These are phyloP conservation scores for Hecatera dysodea DNA, from an alignment of 2,888 invertebrate genomes.

Conservation along the genomic window DNA sequence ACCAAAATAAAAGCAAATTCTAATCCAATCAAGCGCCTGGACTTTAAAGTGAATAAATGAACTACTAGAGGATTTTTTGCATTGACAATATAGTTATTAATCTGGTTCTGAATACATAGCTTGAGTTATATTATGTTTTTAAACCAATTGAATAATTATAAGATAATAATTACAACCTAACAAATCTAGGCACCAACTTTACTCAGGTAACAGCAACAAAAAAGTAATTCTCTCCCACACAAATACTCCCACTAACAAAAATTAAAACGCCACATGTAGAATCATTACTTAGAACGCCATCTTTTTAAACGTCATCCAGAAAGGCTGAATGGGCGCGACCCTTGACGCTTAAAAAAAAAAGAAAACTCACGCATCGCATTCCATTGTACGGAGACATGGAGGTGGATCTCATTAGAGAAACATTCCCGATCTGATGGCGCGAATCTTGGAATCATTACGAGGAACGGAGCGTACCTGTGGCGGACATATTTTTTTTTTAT, in stretches of 20 bases:
- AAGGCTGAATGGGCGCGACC: slow-evolving; percentile 84
- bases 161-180: background rate
- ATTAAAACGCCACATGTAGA: slow-evolving; percentile 74
- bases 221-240: slow-evolving; percentile 39
- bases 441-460: slow-evolving; percentile 90
- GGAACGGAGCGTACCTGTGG: slow-evolving; percentile 74
- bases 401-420: slow-evolving; percentile 89
- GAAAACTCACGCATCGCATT: slow-evolving; percentile 86
- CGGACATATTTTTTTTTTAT: slow-evolving; percentile 56
- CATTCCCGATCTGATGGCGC: slow-evolving; percentile 87
- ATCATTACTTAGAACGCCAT: slow-evolving; percentile 89
- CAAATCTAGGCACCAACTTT: background rate
- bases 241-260: slow-evolving; percentile 70
- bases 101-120: no score
- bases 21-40: no score
- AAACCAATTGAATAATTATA: background rate
- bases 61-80: background rate
- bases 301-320: slow-evolving; percentile 84
- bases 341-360: slow-evolving; percentile 85
- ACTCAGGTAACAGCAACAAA: slow-evolving; percentile 4
- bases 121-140: no score
- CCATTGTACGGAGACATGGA: slow-evolving; percentile 88
- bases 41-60: no score
- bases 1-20: background rate
- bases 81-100: background rate